Evolutionary conservation across 2,113 vertebrate species (phyloP), one percentile per base, ranked within the genome.

Genomic region (Nothoprocta perdicaria): DNA sequence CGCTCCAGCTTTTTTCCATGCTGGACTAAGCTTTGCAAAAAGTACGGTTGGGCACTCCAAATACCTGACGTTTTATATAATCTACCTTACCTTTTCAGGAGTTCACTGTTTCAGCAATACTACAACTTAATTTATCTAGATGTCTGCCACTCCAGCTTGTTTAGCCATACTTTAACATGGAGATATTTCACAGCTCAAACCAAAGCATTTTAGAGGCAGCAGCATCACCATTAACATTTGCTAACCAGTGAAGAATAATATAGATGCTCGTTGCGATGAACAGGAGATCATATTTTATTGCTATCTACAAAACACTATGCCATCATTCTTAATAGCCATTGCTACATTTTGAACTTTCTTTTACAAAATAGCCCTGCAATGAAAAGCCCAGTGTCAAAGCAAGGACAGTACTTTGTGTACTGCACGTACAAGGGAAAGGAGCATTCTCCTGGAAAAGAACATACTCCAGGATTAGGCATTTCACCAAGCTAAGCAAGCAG

Each of bases 71-170:
- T 78, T 86, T 91, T 66, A 76, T 16, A 74, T 74, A 94, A 81
- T 33, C n/a, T 67, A 75, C 82, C 80, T 94, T 86, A 91, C 80
- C 75, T 97, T 97, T 91, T 75, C 85, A 61, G 22, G 6, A 52
- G 40, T 38, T 89, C 72, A 53, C 66, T 88, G 90, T 93, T 88
- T 92, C 55, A 89, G 84, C 90, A 95, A 95, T 95, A 84, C 79
- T 95, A 80, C 35, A 84, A 84, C 87, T 92, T 89, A 71, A 92
- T 96, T 95, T 88, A 89, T 85, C 93, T 81, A 61, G 10, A 31
- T 10, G 19, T 38, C 48, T 88, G 80, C 61, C 62, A 84, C 80
- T 93, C 75, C 88, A 86, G 84, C 41, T 55, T 69, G 58, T 92
- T 89, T 81, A 77, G 85, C 67, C 17, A n/a, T 74, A 88, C 78